phyloP scores from a whole-genome alignment of 2,797 vertebrate genomes.

The Gadopsis marmoratus region DNA sequence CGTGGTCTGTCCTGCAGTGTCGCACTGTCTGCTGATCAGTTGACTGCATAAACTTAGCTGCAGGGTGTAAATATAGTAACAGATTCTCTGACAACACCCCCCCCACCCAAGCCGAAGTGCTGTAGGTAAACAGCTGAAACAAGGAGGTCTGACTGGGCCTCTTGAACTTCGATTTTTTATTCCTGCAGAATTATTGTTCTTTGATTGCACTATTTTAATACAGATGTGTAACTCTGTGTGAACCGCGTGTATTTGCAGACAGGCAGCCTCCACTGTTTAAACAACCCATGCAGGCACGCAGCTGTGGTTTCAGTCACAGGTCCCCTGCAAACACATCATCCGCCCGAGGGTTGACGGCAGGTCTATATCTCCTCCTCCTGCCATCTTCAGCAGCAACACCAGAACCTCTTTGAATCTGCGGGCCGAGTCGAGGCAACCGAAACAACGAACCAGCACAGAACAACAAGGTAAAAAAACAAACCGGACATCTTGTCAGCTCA shows the following conservation, averaged over 20 bases:
- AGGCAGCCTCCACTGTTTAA: not conserved
- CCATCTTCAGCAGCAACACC: slow-evolving; percentile 29
- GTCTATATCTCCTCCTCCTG: not conserved
- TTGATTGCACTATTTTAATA: not conserved
- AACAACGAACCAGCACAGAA: not conserved
- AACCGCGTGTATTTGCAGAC: not conserved
- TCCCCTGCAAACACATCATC: not conserved
- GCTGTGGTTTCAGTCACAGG: slow-evolving; percentile 43
- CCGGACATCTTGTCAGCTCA: not conserved
- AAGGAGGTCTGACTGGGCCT: not conserved
- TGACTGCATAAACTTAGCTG: not conserved
- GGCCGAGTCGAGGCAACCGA: not conserved
- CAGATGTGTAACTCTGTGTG: not conserved
- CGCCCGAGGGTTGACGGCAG: too few relatives aligned
- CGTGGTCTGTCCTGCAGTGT: not conserved
- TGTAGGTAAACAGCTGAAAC: slow-evolving; percentile 6
- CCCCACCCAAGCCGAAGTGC: not conserved
- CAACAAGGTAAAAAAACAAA: slow-evolving; percentile 41
- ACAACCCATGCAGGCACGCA: not conserved
- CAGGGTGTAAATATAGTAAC: slow-evolving; percentile 67
- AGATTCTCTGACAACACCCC: not conserved
- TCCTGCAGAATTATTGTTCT: not conserved
- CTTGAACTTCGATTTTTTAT: not conserved
- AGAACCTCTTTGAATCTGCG: slow-evolving; percentile 13
- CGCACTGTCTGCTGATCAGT: slow-evolving; percentile 3